Conservation (phyloP, 2,113 vertebrate species). For the Bothrops jararaca region DNA sequence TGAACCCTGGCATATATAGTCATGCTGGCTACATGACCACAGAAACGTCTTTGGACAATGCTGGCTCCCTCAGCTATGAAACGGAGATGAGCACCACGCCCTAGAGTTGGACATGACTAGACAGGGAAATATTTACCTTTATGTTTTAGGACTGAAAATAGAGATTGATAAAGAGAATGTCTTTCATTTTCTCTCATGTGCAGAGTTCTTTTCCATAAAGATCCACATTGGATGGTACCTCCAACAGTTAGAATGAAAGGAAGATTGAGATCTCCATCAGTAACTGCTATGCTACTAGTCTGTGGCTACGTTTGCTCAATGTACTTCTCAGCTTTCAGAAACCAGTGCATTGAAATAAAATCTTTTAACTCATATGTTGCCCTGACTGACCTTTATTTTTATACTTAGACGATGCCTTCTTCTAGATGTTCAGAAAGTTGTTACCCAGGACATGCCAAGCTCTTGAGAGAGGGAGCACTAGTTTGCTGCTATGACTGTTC, state of each 20-base stretch:
- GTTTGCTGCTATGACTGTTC: not conserved
- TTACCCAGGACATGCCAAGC: not conserved
- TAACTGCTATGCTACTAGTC: not conserved
- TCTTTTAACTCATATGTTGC: not conserved
- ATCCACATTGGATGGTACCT: not conserved
- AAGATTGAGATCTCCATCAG: not conserved
- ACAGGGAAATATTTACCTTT: too few relatives aligned
- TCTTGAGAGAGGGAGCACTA: not conserved
- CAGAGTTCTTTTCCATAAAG: not conserved
- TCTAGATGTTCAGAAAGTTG: not conserved
- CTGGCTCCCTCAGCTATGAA: too few relatives aligned
- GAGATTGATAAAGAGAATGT: not conserved
- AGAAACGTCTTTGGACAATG: too few relatives aligned
- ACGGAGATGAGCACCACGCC: too few relatives aligned
- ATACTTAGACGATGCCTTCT: not conserved
- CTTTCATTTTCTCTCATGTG: not conserved
- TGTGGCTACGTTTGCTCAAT: not conserved
- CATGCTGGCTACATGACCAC: too few relatives aligned
- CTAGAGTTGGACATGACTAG: too few relatives aligned
- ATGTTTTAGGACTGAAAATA: too few relatives aligned
- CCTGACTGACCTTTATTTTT: not conserved
- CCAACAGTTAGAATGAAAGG: not conserved
- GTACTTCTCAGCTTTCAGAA: not conserved
- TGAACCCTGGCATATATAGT: too few relatives aligned
- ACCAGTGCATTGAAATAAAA: not conserved